phyloP scores from a whole-genome alignment of 2,797 vertebrate species.

The Ataeniobius toweri region DNA sequence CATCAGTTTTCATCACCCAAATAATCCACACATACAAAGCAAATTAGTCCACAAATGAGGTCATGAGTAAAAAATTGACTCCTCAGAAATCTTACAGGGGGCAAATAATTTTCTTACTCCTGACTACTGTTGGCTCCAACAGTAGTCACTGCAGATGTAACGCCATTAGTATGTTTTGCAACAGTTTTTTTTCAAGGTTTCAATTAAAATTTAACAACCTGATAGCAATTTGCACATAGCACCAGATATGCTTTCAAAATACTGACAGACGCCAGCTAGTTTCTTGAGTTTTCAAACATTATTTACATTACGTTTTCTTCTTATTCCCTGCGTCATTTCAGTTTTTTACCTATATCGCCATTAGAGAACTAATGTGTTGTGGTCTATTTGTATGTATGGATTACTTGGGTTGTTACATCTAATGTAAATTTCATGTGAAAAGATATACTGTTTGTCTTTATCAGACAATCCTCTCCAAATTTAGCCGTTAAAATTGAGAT shows the following conservation, averaged over 20 bases:
- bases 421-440: background rate
- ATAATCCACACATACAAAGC: background rate
- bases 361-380: background rate
- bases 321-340: background rate
- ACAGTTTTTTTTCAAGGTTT: background rate
- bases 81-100: background rate
- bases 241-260: background rate
- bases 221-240: background rate
- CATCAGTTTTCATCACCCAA: background rate
- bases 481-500: background rate
- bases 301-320: background rate
- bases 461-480: background rate
- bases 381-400: background rate
- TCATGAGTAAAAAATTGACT: background rate
- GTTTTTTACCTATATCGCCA: no score
- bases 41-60: background rate
- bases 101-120: background rate
- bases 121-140: background rate
- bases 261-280: background rate
- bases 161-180: background rate
- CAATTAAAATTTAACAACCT: background rate
- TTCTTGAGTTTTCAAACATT: background rate
- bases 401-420: background rate
- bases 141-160: no score
- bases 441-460: background rate